A percentile compares a stretch with the other conserved stretches of the same genome.
phyloP scores from a whole-genome alignment of 2,797 vertebrate genomes.

The Poeciliopsis infans region DNA sequence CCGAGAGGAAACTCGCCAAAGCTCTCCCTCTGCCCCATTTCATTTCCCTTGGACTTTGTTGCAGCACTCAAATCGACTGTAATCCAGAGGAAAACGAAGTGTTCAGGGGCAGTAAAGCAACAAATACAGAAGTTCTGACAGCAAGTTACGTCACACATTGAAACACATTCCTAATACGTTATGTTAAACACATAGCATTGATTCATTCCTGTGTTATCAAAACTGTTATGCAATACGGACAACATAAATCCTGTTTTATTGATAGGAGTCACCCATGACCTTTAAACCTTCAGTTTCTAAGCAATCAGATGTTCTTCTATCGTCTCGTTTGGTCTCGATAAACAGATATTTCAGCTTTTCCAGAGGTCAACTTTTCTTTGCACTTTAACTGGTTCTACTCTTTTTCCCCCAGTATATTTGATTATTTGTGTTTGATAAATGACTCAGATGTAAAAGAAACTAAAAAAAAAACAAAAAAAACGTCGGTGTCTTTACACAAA shows the following conservation, averaged over 20 bases:
- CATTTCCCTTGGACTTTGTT: constrained; percentile 33
- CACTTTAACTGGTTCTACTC: background rate
- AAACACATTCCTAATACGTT: constrained; percentile 11
- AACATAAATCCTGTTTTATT: too few species aligned
- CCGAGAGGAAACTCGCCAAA: constrained; percentile 33
- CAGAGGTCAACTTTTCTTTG: background rate
- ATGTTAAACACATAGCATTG: background rate
- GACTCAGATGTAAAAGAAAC: background rate
- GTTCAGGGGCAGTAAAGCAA: constrained; percentile 19
- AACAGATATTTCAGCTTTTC: background rate
- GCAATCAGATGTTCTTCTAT: background rate
- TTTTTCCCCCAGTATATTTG: background rate
- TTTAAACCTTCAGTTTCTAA: background rate
- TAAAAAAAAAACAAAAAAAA: too few species aligned
- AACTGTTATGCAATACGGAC: background rate
- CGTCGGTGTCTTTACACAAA: background rate
- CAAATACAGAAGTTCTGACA: constrained; percentile 17
- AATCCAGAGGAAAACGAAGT: constrained; percentile 32
- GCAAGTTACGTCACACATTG: constrained; percentile 35
- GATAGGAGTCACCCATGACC: background rate
- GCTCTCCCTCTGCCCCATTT: constrained; percentile 23
- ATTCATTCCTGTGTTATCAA: background rate
- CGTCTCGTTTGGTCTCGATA: background rate
- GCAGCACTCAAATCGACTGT: constrained; percentile 41
- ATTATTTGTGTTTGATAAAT: background rate